These are phyloP conservation scores for Cataglyphis rosenhaueri DNA, from an alignment of 2,888 invertebrate genomes.

Conservation along the genomic window DNA sequence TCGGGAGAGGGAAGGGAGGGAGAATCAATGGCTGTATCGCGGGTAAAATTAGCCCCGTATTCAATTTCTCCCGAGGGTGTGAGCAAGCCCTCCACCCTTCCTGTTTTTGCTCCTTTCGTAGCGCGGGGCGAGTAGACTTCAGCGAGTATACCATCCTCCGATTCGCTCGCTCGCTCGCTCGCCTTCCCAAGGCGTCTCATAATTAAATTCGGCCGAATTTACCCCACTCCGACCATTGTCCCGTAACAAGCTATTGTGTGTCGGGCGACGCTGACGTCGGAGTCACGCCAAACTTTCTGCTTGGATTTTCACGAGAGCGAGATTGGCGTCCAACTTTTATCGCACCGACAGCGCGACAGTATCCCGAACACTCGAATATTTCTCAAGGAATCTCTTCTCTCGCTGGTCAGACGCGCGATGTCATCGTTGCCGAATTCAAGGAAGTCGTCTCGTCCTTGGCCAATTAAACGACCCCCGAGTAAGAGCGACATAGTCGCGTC, in stretches of 20 bases:
- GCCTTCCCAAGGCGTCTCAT: slow-evolving; percentile 84
- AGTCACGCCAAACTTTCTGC: slow-evolving; percentile 79
- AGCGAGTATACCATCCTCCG: slow-evolving; percentile 62
- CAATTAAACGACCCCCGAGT: slow-evolving; percentile 33
- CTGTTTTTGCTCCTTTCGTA: slow-evolving; percentile 51
- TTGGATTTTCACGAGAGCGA: slow-evolving; percentile 64
- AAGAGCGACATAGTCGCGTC: slow-evolving; percentile 22
- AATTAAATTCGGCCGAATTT: slow-evolving; percentile 85
- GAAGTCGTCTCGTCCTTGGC: slow-evolving; percentile 39
- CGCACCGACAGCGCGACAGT: slow-evolving; percentile 9
- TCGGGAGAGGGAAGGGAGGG: slow-evolving; percentile 39
- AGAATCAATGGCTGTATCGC: slow-evolving; percentile 75
- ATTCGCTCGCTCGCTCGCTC: slow-evolving; percentile 59
- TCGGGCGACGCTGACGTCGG: slow-evolving; percentile 77
- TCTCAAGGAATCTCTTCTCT: slow-evolving; percentile 26
- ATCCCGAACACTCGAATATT: slow-evolving; percentile 25
- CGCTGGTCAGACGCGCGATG: slow-evolving; percentile 20
- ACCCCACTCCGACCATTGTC: slow-evolving; percentile 83
- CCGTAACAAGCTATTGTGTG: slow-evolving; percentile 85
- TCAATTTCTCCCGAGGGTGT: slow-evolving; percentile 84
- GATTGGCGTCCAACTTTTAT: slow-evolving; percentile 37
- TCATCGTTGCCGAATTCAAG: slow-evolving; percentile 31
- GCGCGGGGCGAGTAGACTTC: slow-evolving; percentile 74
- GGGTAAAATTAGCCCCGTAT: slow-evolving; percentile 84
- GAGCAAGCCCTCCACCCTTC: slow-evolving; percentile 39